A percentile compares a stretch with the other conserved stretches of the same genome.
Conservation (phyloP, 2,113 vertebrate species). For the Macrotus californicus region DNA sequence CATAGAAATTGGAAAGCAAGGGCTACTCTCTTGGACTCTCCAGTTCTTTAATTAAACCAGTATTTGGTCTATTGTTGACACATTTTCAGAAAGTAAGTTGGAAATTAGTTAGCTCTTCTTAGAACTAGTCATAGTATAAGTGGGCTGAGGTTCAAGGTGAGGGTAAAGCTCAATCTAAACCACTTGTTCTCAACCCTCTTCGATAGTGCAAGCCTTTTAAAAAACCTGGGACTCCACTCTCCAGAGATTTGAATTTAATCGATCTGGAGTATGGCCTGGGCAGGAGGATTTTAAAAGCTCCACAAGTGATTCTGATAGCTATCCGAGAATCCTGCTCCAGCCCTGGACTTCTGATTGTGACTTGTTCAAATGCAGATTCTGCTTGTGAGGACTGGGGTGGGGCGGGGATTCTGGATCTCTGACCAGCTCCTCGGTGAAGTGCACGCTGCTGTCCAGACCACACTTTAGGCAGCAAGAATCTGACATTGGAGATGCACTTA, state of each 20-base stretch:
- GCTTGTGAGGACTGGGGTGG: background rate
- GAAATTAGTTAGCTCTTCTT: background rate
- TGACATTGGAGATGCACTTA: background rate
- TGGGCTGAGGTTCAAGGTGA: background rate
- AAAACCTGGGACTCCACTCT: background rate
- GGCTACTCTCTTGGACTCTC: background rate
- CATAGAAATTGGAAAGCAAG: background rate
- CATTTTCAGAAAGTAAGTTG: background rate
- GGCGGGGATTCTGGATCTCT: background rate
- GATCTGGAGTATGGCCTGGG: background rate
- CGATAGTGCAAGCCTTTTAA: background rate
- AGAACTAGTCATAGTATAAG: background rate
- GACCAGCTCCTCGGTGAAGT: background rate
- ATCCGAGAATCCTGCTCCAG: background rate
- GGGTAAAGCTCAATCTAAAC: background rate
- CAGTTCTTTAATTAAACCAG: background rate
- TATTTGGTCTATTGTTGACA: background rate
- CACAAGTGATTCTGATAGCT: background rate
- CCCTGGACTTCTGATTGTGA: background rate
- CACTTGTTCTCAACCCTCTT: background rate
- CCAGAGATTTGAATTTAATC: background rate
- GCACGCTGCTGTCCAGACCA: background rate
- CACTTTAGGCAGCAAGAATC: background rate
- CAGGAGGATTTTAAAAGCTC: background rate
- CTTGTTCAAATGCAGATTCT: background rate